A percentile compares a stretch with the other conserved stretches of the same genome.
Evolutionary conservation across 2,797 vertebrate genomes (phyloP).

Genomic region (Orestias chungarensis): DNA sequence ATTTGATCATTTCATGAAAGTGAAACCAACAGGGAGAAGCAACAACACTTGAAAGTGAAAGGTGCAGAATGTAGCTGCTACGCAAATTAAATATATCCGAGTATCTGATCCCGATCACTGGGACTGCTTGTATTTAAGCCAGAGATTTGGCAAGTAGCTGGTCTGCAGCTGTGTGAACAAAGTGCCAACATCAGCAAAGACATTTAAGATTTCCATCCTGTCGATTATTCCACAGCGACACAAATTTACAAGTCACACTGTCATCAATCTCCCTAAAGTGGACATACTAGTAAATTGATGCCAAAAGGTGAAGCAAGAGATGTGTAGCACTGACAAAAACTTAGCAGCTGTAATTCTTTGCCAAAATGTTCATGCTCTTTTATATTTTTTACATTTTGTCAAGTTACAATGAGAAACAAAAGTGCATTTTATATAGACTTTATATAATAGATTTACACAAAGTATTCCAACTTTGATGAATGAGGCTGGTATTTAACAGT

Average conservation of each 20-base stretch:
- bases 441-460: background rate
- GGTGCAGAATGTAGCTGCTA: background rate
- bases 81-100: background rate
- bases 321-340: background rate
- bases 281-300: background rate
- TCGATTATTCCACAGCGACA: background rate
- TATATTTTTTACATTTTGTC: background rate
- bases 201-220: background rate
- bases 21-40: background rate
- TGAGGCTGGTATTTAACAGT: background rate
- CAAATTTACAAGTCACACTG: background rate
- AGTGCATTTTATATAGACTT: background rate
- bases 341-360: background rate
- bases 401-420: background rate
- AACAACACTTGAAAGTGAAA: too few relatives aligned
- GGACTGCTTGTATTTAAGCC: background rate
- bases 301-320: background rate
- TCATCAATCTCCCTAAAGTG: background rate
- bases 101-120: background rate
- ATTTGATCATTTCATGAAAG: background rate
- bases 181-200: background rate
- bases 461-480: background rate
- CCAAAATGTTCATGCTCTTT: background rate
- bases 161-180: background rate
- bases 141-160: background rate